Evolutionary conservation across 1,140 invertebrate species (phyloP).

Genomic region (Bicyclus anynana): DNA sequence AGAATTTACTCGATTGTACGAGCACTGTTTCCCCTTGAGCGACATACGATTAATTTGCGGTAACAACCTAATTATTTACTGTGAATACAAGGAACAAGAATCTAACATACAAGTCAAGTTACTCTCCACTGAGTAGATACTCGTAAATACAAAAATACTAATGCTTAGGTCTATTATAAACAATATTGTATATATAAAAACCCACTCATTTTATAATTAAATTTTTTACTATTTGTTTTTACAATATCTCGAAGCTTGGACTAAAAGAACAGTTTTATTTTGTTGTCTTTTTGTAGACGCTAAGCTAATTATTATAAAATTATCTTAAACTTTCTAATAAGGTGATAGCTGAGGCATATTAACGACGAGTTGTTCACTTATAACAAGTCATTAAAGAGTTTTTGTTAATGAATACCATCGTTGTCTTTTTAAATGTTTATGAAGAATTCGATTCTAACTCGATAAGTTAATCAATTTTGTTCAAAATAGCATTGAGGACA

Average conservation of each 20-base stretch:
- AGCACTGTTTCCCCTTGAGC: slow-evolving; percentile 12
- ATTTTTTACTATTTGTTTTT: background rate
- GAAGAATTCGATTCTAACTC: too few species aligned
- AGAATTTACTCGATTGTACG: slow-evolving; percentile 17
- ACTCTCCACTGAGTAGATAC: background rate
- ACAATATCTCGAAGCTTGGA: background rate
- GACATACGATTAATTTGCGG: slow-evolving; percentile 25
- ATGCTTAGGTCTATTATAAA: too few species aligned
- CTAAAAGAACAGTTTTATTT: background rate
- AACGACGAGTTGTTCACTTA: too few species aligned
- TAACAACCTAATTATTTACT: slow-evolving; percentile 12
- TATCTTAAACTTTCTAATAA: background rate
- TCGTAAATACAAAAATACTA: background rate
- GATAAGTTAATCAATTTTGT: too few species aligned
- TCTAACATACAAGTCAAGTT: background rate
- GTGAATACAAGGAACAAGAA: background rate
- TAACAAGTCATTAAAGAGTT: too few species aligned
- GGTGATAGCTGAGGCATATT: too few species aligned
- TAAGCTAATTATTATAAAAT: background rate
- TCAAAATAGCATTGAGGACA: too few species aligned
- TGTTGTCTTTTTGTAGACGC: background rate
- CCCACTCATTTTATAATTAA: background rate
- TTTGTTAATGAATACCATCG: too few species aligned
- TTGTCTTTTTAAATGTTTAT: too few species aligned
- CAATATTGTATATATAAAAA: too few species aligned